Base-by-base conservation (phyloP, 2,888 invertebrate genomes). In the Pheosia tremula region DNA sequence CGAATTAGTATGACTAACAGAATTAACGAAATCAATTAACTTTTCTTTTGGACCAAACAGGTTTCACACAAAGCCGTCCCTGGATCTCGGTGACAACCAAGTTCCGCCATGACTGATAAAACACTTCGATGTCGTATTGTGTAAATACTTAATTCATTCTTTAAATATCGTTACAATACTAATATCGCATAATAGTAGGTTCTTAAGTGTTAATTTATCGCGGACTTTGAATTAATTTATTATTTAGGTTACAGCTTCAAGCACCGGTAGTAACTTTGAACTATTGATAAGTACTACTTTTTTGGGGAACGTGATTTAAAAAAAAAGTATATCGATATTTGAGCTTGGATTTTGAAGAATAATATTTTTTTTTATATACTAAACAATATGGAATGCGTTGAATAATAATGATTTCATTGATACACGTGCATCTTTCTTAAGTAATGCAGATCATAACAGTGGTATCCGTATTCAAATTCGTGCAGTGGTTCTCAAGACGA, bases 1-100 rank as follows among this genome's bases (percentile, higher is more conserved):
- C 78, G 84, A 90, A 91, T 90, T 90, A 89, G 89, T 90, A 90
- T 89, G 87, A 84, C 84, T 85, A 90, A 84, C 84, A 85, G 90
- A 90, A 86, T 86, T 86, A 89, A 88, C 85, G 80, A 90, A 91
- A 89, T 89, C 90, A 90, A 90, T 91, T 90, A 89, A 86, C 77
- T 83, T 69, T 78, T 82, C 88, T 86, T 75, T 90, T 89, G 83
- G 74, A 61, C 63, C 72, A 77, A 83, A 85, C 87, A 71, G 82
- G 86, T 85, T 86, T 81, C 75, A 79, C 81, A 77, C 78, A 80
- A 80, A 70, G 72, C 59, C 63, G 75, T 70, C 86, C 85, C 87
- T 81, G 84, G 83, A 83, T 85, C 84, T 81, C 76, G 72, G 75
- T 72, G 69, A 71, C 79, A 77, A 69, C 74, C 80, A 72, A 73